Percentiles rank a stretch among this genome's conserved stretches.
Evolutionary conservation across 23 tunicate genomes (phyloP).

Genomic region (Trididemnum nubilum): DNA sequence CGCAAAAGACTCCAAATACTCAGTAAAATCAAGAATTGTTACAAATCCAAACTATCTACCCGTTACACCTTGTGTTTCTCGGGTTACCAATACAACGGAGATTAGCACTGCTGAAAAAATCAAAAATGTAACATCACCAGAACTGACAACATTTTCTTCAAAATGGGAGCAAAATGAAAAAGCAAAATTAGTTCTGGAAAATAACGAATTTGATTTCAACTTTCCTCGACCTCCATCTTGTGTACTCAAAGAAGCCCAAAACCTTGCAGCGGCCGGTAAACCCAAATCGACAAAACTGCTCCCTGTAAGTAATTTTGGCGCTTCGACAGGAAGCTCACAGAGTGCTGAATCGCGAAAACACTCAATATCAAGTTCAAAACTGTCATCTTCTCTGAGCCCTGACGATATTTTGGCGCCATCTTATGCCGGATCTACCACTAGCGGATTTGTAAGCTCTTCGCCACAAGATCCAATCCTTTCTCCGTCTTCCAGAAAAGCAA

Average conservation of each 20-base stretch:
- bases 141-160: neutral
- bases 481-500: conserved; percentile 33
- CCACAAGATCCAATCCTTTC: neutral
- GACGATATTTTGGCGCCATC: neutral
- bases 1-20: neutral
- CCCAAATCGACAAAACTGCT: too few relatives aligned
- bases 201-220: neutral
- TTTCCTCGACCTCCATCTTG: neutral
- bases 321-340: too few relatives aligned
- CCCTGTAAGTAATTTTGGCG: too few relatives aligned
- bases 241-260: neutral
- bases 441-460: conserved; percentile 72
- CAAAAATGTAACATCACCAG: neutral
- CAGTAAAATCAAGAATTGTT: conserved; percentile 18
- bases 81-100: neutral
- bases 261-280: too few relatives aligned
- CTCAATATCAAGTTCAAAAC: too few relatives aligned
- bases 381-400: neutral
- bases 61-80: conserved; percentile 15
- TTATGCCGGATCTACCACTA: conserved; percentile 38
- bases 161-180: neutral
- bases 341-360: too few relatives aligned
- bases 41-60: conserved; percentile 60
- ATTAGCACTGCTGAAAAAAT: neutral
- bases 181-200: neutral